Evolutionary conservation across 1,140 invertebrate genomes (phyloP).

Genomic region (Adelges cooleyi): DNA sequence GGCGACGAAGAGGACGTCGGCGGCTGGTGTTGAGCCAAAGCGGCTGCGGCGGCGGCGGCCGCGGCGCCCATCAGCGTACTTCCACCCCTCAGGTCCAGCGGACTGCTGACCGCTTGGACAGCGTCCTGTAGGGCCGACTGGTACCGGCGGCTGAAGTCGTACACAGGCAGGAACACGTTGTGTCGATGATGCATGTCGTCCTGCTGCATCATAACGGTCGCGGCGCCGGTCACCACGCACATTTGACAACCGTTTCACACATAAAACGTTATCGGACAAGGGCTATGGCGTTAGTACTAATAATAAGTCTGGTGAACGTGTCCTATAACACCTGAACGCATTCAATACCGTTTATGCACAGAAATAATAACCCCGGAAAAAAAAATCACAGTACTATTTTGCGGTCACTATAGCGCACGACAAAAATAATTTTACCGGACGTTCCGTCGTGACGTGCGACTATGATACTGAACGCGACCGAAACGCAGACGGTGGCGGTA

Average conservation of each 20-base stretch:
- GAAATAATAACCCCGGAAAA: too few species aligned
- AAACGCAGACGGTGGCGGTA: not conserved
- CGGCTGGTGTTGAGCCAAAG: not conserved
- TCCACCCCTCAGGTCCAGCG: conserved; percentile 32
- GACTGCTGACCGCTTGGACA: conserved; percentile 28
- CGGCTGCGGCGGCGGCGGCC: conserved; percentile 10
- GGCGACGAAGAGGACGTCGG: conserved; percentile 7
- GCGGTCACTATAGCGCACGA: not conserved
- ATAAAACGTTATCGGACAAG: not conserved
- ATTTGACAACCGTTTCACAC: not conserved
- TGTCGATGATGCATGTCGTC: not conserved
- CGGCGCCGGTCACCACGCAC: conserved; percentile 24
- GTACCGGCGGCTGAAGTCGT: conserved; percentile 15
- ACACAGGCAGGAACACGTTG: conserved; percentile 1
- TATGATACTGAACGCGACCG: not conserved
- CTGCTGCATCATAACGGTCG: conserved; percentile 2
- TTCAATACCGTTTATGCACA: not conserved
- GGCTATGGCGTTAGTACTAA: not conserved
- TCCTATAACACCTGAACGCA: not conserved
- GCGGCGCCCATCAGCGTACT: not conserved
- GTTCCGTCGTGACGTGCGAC: not conserved
- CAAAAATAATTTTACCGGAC: not conserved
- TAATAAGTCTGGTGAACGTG: not conserved
- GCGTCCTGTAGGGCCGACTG: not conserved
- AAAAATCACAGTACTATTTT: too few species aligned